Evolutionary conservation across 2,888 invertebrate species (phyloP), one percentile per base, ranked within the genome.

Genomic region (Nomada fucata): DNA sequence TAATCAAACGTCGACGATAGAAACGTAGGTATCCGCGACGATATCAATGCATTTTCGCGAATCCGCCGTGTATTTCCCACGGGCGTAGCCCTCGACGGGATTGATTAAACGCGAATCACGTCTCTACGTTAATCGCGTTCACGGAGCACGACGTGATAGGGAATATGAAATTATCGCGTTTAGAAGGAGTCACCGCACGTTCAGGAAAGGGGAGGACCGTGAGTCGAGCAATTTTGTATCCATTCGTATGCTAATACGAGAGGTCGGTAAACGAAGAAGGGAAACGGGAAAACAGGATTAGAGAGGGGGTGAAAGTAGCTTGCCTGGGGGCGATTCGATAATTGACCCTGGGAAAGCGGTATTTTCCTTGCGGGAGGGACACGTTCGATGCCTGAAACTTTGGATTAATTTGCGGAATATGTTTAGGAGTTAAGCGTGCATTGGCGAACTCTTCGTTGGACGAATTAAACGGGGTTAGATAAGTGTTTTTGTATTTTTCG

Each of bases 91-190:
- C 47, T 63, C 44, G 23, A 18, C 23, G 13, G n/a, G 29, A 65
- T 65, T 65, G n/a, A 29, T 65, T 65, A 13, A 50, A 52, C 13
- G 13, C 50, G 29, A 65, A 65, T 65, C 50, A 65, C 50, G 29
- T 65, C 50, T n/a, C 50, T 26, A 18, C 65, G 65, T 50, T 65
- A 65, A 65, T 65, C n/a, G 29, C 29, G 50, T 29, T 65, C 50
- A n/a, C 26, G 18, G 20, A 50, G 23, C 23, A 0, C 11, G 11
- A 47, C 47, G 47, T 47, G 47, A 47, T 15, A 47, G 47, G 23
- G 47, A 64, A 64, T 64, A 64, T 64, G 64, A 64, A 64, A 64
- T 13, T 23, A 26, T 26, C 47, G 10, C 23, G 10, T 13, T 18
- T 47, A 5, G 47, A 50, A 47, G 47, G 47, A n/a, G 64, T 13